Percentiles rank a stretch among this genome's conserved stretches.
Evolutionary conservation across 2,888 invertebrate species (phyloP).

Genomic region (Temnothorax rugatulus): DNA sequence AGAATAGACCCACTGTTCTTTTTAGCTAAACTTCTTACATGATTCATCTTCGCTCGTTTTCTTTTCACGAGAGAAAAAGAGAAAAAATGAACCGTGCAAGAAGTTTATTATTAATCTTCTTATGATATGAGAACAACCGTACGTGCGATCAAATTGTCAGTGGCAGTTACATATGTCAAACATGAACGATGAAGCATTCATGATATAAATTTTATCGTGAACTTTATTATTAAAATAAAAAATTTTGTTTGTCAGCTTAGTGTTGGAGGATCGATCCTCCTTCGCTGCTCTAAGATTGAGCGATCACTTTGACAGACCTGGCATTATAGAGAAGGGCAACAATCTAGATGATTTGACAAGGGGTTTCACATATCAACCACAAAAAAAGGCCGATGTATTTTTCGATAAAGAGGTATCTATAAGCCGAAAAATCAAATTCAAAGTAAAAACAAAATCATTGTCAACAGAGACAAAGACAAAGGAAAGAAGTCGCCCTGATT

Average conservation of each 20-base stretch:
- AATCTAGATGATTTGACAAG: slow-evolving; percentile 92
- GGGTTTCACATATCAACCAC: slow-evolving; percentile 92
- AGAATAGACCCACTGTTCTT: no score
- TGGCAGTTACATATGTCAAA: background rate
- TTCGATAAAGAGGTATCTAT: slow-evolving; percentile 91
- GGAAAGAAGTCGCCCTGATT: background rate
- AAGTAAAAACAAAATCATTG: background rate
- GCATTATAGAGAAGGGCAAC: slow-evolving; percentile 89
- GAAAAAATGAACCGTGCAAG: no score
- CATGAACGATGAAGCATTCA: background rate
- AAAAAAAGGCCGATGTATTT: slow-evolving; percentile 92
- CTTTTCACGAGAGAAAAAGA: no score
- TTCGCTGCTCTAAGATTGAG: slow-evolving; percentile 89
- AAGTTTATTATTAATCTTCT: background rate
- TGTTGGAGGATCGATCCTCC: slow-evolving; percentile 78
- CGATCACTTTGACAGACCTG: slow-evolving; percentile 91
- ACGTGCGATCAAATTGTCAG: background rate
- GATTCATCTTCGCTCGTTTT: no score
- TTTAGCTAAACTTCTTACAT: no score
- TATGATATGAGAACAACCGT: background rate
- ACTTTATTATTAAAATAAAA: background rate
- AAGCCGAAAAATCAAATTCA: background rate
- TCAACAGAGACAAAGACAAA: background rate
- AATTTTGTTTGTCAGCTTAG: slow-evolving; percentile 65
- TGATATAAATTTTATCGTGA: background rate